Base-by-base conservation (phyloP, 2,113 vertebrate species). In the Probosciger aterrimus region DNA sequence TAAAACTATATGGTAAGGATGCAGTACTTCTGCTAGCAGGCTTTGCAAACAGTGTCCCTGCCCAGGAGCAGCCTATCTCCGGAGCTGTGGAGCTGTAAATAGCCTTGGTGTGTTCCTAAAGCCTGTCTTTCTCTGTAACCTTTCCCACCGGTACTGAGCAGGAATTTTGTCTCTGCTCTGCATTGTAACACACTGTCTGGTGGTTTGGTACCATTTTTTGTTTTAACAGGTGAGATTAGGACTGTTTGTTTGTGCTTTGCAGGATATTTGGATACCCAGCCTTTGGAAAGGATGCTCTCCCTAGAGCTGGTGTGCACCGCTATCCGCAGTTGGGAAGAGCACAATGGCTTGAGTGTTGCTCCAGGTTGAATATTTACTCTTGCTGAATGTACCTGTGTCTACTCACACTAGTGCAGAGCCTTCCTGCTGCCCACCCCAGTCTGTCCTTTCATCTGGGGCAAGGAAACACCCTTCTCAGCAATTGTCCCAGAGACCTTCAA, bases 391-490 rank as follows among this genome's bases (percentile, higher is more conserved):
- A 12, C 6, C 44, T 47, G 8, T 46, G 31, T 41, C n/a, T 7
- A 8, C 28, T 23, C 17, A 25, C 35, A 27, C 14, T 35, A 39
- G 9, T 0, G 0, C 9, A 47, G 4, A 62, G 4, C 25, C 10
- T 24, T 28, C 11, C 30, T 28, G 10, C 11, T 25, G 62, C 10
- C 7, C 33, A 23, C 27, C 7, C 7, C 1, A 2, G 20, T 33
- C 49, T 57, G 14, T 68, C 25, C 15, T 55, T 6, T 90, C 0
- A 0, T 27, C 7, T 13, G 18, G 22, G 3, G 6, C n/a, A 63
- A 43, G 18, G 43, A 86, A 33, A 89, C n/a, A 25, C 44, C 11
- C 12, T 9, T 14, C 50, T 87, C 7, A 1, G 49, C 33, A 77
- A 10, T 22, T 25, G 12, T 37, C 35, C 44, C 39, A 69, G 47